Evolutionary conservation across 2,888 invertebrate genomes (phyloP).

Genomic region (Scrobipalpa atriplicella): DNA sequence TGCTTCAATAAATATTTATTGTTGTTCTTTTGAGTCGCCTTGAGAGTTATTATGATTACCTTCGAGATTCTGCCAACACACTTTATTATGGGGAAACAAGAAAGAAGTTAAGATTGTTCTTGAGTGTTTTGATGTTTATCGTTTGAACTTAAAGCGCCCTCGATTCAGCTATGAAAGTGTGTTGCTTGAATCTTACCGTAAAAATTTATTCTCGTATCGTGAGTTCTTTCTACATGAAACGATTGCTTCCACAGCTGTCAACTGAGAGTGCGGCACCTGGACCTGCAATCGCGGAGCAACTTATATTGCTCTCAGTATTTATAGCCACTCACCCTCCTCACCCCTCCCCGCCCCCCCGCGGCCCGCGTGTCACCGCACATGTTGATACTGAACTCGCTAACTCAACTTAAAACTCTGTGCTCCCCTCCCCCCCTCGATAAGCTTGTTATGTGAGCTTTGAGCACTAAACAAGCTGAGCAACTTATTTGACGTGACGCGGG

Average conservation of each 20-base stretch:
- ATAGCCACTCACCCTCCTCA: neutral
- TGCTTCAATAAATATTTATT: constrained; percentile 37
- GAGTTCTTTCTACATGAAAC: neutral
- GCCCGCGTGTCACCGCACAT: neutral
- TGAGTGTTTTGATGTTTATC: neutral
- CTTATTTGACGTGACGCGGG: constrained; percentile 24
- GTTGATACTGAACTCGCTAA: constrained; percentile 10
- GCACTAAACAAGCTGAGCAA: constrained; percentile 26
- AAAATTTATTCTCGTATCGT: neutral
- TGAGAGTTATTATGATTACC: constrained; percentile 27
- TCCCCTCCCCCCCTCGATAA: constrained; percentile 21
- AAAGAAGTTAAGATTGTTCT: neutral
- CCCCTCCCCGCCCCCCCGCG: neutral
- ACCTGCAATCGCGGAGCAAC: constrained; percentile 12
- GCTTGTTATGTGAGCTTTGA: constrained; percentile 24
- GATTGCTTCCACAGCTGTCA: neutral
- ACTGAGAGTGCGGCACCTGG: constrained; percentile 5
- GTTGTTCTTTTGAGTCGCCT: constrained; percentile 32
- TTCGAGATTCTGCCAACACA: constrained; percentile 4
- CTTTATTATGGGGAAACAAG: neutral
- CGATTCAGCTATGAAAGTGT: neutral
- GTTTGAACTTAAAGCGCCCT: neutral
- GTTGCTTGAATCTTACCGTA: neutral
- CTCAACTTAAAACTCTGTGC: neutral
- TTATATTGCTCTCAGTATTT: constrained; percentile 22